These are phyloP conservation scores for Syrrhaptes paradoxus DNA, from an alignment of 2,113 vertebrate species.

Conservation along the genomic window DNA sequence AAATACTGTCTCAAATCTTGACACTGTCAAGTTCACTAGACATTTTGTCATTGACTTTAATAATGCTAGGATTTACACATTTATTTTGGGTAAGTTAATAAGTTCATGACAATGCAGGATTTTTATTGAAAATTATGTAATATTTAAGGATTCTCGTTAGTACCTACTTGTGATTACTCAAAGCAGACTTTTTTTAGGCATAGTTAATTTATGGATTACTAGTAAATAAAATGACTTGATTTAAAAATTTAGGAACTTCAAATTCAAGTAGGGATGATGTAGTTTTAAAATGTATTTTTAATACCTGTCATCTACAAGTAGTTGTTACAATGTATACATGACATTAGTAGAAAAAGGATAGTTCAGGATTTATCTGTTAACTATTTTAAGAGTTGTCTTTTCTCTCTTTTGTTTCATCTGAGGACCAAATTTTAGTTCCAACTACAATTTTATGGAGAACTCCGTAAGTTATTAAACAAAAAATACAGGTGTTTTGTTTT, in stretches of 20 bases:
- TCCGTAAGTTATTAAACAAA: neutral
- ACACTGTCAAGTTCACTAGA: neutral
- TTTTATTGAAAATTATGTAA: conserved; percentile 13
- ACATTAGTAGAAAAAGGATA: neutral
- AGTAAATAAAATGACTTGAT: neutral
- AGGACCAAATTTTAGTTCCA: neutral
- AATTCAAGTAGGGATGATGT: neutral
- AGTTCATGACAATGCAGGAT: neutral
- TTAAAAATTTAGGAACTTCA: neutral
- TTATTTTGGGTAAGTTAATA: neutral
- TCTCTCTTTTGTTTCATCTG: neutral
- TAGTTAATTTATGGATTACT: neutral
- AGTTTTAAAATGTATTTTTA: neutral
- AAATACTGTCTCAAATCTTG: neutral
- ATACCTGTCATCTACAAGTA: neutral
- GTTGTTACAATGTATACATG: neutral
- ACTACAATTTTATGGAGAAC: neutral
- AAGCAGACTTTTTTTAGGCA: neutral
- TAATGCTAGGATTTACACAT: neutral
- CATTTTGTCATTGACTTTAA: neutral
- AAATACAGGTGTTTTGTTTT: neutral
- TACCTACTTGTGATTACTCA: conserved; percentile 6
- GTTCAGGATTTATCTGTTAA: neutral
- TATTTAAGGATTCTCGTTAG: neutral
- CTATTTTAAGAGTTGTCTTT: neutral